Evolutionary conservation across 92 coral and sea anemone genomes (phyloP).

Genomic region (Nematostella vectensis): DNA sequence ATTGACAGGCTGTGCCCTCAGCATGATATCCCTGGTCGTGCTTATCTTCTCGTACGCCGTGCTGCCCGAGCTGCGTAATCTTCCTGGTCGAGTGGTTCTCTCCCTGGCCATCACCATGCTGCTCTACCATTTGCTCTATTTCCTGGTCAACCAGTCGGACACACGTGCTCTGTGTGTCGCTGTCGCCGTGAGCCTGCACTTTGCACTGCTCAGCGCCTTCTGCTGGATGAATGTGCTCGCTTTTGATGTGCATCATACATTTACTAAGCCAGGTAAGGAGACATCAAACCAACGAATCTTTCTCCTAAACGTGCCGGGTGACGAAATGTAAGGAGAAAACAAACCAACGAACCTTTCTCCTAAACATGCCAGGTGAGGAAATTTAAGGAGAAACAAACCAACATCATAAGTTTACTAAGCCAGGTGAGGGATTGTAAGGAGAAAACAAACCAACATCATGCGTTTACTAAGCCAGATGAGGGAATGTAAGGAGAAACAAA

Average conservation of each 20-base stretch:
- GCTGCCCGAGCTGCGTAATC: slow-evolving; percentile 38
- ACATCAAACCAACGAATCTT: neutral
- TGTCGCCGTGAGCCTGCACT: slow-evolving; percentile 40
- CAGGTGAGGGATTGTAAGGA: no score
- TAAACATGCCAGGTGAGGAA: no score
- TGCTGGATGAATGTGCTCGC: slow-evolving; percentile 74
- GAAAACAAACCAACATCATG: no score
- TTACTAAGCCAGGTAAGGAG: slow-evolving; percentile 32
- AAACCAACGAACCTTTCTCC: no score
- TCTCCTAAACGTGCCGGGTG: neutral
- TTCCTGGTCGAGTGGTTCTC: slow-evolving; percentile 45
- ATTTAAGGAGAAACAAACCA: no score
- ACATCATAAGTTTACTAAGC: no score
- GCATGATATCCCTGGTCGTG: slow-evolving; percentile 20
- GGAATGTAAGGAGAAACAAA: no score
- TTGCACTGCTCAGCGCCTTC: slow-evolving; percentile 35
- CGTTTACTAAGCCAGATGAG: no score
- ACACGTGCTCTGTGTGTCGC: slow-evolving; percentile 17
- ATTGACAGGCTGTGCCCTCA: slow-evolving; percentile 23
- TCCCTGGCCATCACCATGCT: slow-evolving; percentile 32
- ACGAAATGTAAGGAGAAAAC: no score
- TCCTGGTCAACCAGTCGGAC: slow-evolving; percentile 15
- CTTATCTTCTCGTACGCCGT: slow-evolving; percentile 28
- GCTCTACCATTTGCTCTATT: slow-evolving; percentile 23
- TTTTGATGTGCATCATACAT: slow-evolving; percentile 44